These are phyloP conservation scores for Bombus ignitus DNA, from an alignment of 1,140 invertebrate genomes.

Conservation along the genomic window DNA sequence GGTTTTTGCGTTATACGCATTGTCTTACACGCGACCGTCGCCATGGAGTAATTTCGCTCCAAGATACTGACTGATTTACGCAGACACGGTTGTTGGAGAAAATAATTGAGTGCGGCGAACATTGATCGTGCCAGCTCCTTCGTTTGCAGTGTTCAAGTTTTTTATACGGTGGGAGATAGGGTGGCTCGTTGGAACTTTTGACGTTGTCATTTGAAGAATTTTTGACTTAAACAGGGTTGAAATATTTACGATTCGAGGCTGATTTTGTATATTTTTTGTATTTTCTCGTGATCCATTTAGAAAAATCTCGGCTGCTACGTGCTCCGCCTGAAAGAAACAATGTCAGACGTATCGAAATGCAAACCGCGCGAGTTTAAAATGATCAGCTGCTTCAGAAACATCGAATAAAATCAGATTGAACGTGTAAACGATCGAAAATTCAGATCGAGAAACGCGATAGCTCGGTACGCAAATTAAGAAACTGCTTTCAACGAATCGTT, in stretches of 20 bases:
- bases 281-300: too few relatives aligned
- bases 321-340: too few relatives aligned
- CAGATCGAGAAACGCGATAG: background rate
- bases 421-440: too few relatives aligned
- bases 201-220: too few relatives aligned
- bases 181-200: too few relatives aligned
- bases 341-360: too few relatives aligned
- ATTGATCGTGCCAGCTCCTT: background rate
- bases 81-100: constrained; percentile 1
- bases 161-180: too few relatives aligned
- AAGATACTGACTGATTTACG: constrained; percentile 53
- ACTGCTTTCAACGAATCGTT: constrained; percentile 3
- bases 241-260: too few relatives aligned
- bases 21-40: constrained; percentile 1
- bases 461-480: constrained; percentile 12
- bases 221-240: too few relatives aligned
- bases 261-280: too few relatives aligned
- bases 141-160: background rate
- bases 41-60: background rate
- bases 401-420: background rate
- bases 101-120: constrained; percentile 48
- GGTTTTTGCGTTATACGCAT: background rate
- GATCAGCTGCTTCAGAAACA: background rate
- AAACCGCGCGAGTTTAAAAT: too few relatives aligned
- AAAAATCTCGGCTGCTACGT: too few relatives aligned